These are phyloP conservation scores for Aphrophora alni DNA, from an alignment of 2,888 invertebrate genomes.

Conservation along the genomic window DNA sequence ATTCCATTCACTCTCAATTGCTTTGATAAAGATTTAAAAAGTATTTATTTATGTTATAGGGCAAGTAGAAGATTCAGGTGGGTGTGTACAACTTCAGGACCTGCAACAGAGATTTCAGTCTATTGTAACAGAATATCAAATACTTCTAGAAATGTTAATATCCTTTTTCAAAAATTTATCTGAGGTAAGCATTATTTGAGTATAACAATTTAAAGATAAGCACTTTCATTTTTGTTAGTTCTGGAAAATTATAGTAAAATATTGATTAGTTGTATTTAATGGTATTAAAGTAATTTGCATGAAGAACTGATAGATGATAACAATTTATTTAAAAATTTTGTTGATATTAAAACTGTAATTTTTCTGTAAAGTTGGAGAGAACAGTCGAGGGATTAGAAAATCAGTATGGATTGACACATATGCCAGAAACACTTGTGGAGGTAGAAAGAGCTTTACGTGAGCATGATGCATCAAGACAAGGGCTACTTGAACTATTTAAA, in stretches of 20 bases:
- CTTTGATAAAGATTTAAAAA: too few species aligned
- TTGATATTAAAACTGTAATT: not conserved
- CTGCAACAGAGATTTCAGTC: slow-evolving; percentile 70
- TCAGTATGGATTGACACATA: slow-evolving; percentile 15
- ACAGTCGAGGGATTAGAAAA: slow-evolving; percentile 33
- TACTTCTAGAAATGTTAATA: slow-evolving; percentile 71
- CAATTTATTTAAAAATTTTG: too few species aligned
- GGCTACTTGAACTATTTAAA: slow-evolving; percentile 70
- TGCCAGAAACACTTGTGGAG: slow-evolving; percentile 56
- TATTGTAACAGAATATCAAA: slow-evolving; percentile 74
- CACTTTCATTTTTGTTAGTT: slow-evolving; percentile 37
- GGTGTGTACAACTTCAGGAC: slow-evolving; percentile 69
- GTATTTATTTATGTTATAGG: not conserved
- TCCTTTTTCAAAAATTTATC: slow-evolving; percentile 72
- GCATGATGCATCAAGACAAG: slow-evolving; percentile 69
- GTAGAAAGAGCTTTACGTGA: slow-evolving; percentile 66
- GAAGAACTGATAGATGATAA: too few species aligned
- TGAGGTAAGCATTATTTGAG: slow-evolving; percentile 58
- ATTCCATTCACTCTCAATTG: too few species aligned
- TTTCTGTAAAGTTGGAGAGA: slow-evolving; percentile 60
- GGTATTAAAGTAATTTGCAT: not conserved
- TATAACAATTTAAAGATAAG: too few species aligned
- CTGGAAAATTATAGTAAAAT: too few species aligned
- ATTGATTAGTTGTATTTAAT: too few species aligned
- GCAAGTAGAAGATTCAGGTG: slow-evolving; percentile 60